Conservation (phyloP, 2,113 vertebrate genomes). For the Cryptoleucopteryx plumbea region DNA sequence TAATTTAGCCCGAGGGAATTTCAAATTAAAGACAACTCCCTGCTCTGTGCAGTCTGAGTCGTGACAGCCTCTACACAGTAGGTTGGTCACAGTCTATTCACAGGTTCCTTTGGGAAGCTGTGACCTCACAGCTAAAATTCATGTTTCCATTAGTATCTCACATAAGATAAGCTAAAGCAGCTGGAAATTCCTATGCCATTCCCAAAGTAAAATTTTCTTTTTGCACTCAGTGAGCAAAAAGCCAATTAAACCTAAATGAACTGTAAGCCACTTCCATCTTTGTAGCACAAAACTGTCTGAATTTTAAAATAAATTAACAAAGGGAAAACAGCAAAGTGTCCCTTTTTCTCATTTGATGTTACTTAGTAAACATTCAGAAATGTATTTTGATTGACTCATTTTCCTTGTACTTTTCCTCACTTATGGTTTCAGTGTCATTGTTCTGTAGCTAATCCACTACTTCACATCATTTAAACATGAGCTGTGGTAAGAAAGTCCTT, state of each 20-base stretch:
- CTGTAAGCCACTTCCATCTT: neutral
- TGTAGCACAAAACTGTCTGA: neutral
- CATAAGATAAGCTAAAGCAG: neutral
- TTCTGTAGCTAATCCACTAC: neutral
- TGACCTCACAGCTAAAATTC: neutral
- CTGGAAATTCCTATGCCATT: neutral
- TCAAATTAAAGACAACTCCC: too few species aligned
- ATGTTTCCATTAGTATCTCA: neutral
- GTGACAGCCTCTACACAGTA: neutral
- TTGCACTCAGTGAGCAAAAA: neutral
- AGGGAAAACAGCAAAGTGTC: neutral
- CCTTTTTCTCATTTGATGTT: neutral
- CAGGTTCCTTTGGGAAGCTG: neutral
- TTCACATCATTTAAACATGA: neutral
- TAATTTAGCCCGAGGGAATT: too few species aligned
- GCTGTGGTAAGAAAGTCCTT: neutral
- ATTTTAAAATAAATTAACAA: neutral
- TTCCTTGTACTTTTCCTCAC: neutral
- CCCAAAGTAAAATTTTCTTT: neutral
- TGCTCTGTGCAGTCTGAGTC: too few species aligned
- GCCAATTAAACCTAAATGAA: neutral
- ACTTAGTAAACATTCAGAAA: neutral
- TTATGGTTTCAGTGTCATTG: neutral
- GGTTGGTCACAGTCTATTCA: rapidly evolving
- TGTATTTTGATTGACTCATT: neutral